These are phyloP conservation scores for Garrulus glandarius DNA, from an alignment of 2,797 vertebrate species.

Conservation along the genomic window DNA sequence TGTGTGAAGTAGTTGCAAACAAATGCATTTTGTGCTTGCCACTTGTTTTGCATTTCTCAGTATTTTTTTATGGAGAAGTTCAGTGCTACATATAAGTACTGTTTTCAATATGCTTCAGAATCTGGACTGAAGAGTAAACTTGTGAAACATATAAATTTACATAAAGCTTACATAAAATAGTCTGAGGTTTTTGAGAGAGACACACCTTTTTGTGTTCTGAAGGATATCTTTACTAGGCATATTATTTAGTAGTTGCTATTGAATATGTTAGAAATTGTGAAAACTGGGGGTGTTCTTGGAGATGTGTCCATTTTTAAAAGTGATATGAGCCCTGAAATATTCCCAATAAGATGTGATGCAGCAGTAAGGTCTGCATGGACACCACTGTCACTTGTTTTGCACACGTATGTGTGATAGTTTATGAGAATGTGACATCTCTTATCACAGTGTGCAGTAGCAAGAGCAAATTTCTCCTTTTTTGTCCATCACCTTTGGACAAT, in stretches of 20 bases:
- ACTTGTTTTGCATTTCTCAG: neutral
- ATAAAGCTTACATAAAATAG: neutral
- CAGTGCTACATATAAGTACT: neutral
- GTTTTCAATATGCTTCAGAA: neutral
- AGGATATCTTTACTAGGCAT: neutral
- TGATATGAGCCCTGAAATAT: neutral
- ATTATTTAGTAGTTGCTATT: neutral
- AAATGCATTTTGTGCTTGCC: neutral
- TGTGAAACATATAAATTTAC: neutral
- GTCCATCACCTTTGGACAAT: neutral
- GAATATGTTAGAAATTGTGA: neutral
- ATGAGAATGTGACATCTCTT: neutral
- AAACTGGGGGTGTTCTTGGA: neutral
- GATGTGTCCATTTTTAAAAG: neutral
- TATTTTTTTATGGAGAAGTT: neutral
- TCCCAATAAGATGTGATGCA: neutral
- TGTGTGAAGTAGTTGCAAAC: neutral
- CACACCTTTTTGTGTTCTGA: neutral
- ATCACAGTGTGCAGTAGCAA: neutral
- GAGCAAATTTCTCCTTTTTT: neutral
- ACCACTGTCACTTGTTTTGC: neutral
- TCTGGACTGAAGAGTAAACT: neutral
- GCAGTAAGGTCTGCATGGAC: neutral
- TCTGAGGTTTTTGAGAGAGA: neutral
- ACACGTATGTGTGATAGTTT: neutral